A percentile compares a stretch with the other conserved stretches of the same genome.
These are phyloP conservation scores for Osmerus eperlanus DNA, from an alignment of 2,113 vertebrate species.

Conservation along the genomic window DNA sequence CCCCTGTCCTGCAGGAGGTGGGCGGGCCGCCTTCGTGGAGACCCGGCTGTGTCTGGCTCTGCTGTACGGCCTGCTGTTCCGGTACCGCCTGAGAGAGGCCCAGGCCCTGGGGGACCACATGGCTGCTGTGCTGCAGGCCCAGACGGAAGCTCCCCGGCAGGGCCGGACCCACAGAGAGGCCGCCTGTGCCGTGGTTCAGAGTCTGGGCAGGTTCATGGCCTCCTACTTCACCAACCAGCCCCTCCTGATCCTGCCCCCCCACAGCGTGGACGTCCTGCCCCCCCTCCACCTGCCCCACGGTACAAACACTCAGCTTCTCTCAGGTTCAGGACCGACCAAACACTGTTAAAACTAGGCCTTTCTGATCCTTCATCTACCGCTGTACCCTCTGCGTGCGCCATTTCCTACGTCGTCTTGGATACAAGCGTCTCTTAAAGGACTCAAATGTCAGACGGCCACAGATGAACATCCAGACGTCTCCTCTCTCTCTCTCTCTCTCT, in stretches of 20 bases:
- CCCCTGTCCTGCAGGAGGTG: slow-evolving; percentile 63
- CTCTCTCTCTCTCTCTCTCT: no score
- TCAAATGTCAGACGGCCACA: no score
- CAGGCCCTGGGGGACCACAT: slow-evolving; percentile 89
- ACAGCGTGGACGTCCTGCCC: slow-evolving; percentile 78
- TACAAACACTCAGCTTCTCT: slow-evolving; percentile 42
- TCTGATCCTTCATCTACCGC: no score
- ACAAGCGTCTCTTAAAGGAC: no score
- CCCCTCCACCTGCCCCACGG: slow-evolving; percentile 80
- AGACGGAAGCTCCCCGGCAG: slow-evolving; percentile 41
- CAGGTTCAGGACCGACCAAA: no score
- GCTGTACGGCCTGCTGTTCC: slow-evolving; percentile 83
- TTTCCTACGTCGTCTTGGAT: no score
- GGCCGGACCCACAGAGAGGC: slow-evolving; percentile 69
- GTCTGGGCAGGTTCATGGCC: slow-evolving; percentile 92
- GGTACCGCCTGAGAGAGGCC: slow-evolving; percentile 83
- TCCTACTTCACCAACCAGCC: slow-evolving; percentile 87
- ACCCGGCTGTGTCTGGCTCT: slow-evolving; percentile 85
- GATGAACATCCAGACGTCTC: no score
- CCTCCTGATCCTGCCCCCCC: slow-evolving; percentile 82
- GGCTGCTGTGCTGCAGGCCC: slow-evolving; percentile 70
- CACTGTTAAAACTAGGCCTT: no score
- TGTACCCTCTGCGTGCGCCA: neutral
- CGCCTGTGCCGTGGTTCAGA: slow-evolving; percentile 77
- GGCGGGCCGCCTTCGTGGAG: slow-evolving; percentile 76